phyloP scores from a whole-genome alignment of 1,140 invertebrate species.

The Eueides isabella region DNA sequence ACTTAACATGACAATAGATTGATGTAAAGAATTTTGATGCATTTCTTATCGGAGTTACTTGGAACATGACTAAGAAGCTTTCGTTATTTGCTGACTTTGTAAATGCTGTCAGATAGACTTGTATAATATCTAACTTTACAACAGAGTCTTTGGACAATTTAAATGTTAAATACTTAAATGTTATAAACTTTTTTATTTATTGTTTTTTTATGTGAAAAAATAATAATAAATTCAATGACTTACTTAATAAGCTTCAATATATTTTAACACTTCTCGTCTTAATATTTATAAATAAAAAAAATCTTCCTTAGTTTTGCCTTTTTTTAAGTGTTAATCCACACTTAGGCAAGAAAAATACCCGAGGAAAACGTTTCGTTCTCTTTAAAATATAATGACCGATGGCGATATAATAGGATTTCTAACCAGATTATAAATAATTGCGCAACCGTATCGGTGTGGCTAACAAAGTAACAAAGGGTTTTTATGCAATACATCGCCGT shows the following conservation, averaged over 20 bases:
- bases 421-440: constrained; percentile 34
- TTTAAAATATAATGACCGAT: not conserved
- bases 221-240: too few relatives aligned
- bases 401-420: constrained; percentile 39
- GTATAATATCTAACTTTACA: not conserved
- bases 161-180: not conserved
- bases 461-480: constrained; percentile 38
- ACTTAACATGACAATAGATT: constrained; percentile 23
- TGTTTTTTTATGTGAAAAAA: too few relatives aligned
- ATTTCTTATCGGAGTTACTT: constrained; percentile 31
- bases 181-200: too few relatives aligned
- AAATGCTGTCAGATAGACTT: not conserved
- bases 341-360: too few relatives aligned
- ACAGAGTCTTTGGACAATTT: not conserved
- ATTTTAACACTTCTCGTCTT: too few relatives aligned
- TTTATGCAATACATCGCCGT: constrained; percentile 36
- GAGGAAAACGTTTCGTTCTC: not conserved
- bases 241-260: too few relatives aligned
- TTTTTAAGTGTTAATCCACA: too few relatives aligned
- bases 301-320: too few relatives aligned
- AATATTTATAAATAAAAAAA: too few relatives aligned
- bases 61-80: constrained; percentile 31
- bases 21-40: constrained; percentile 36
- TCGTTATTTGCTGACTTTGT: constrained; percentile 15
- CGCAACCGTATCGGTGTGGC: constrained; percentile 5